phyloP scores from a whole-genome alignment of 2,797 vertebrate species.

The Brachyalestes nurse region DNA sequence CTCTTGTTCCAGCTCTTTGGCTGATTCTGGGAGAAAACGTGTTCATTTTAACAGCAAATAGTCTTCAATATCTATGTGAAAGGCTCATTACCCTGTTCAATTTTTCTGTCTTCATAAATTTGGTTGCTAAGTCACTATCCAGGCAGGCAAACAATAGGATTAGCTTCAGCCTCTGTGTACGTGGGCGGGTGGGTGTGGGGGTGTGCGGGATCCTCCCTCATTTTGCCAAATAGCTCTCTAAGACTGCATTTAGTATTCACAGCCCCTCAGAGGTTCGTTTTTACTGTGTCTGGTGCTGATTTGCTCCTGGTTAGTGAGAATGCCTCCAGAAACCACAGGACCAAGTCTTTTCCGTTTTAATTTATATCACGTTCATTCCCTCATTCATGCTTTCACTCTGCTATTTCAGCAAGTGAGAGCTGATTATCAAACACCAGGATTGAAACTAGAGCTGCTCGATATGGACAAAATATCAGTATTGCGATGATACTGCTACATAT shows the following conservation, averaged over 20 bases:
- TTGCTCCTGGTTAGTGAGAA: too few relatives aligned
- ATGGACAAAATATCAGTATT: too few relatives aligned
- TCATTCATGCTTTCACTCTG: too few relatives aligned
- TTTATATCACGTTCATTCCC: too few relatives aligned
- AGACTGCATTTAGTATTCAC: background rate
- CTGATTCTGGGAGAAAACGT: background rate
- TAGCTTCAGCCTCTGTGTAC: background rate
- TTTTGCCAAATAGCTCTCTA: background rate
- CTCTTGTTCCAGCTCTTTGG: background rate
- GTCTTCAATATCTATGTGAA: background rate
- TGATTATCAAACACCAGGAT: too few relatives aligned
- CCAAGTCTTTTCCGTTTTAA: too few relatives aligned
- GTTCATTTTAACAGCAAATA: background rate
- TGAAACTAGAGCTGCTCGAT: too few relatives aligned
- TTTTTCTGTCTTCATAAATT: background rate
- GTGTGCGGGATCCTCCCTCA: background rate
- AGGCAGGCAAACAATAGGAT: slow-evolving; percentile 15
- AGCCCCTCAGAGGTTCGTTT: background rate
- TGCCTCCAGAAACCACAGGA: too few relatives aligned
- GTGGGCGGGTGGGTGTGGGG: background rate
- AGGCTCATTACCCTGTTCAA: too few relatives aligned
- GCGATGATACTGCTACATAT: too few relatives aligned
- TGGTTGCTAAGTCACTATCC: background rate
- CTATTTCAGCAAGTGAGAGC: too few relatives aligned
- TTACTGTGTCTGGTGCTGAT: background rate